Conservation (phyloP, 2,797 vertebrate species). For the Lemur catta region DNA sequence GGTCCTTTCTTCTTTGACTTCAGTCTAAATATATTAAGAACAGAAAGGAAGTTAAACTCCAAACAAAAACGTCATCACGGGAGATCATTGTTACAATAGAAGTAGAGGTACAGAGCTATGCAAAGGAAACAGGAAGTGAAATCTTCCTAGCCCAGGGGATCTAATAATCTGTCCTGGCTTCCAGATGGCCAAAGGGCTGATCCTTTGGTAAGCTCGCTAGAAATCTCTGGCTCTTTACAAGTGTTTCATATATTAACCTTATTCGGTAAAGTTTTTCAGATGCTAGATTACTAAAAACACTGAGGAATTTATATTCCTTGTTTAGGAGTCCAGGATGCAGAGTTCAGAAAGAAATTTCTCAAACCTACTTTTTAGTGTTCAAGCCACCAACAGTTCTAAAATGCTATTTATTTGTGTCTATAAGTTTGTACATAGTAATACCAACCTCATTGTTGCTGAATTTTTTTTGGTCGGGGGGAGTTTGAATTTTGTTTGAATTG, state of each 20-base stretch:
- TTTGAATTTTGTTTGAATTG: constrained; percentile 54
- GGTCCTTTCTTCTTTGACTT: not conserved
- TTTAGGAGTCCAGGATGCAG: not conserved
- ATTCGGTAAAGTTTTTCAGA: constrained; percentile 30
- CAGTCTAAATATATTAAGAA: not conserved
- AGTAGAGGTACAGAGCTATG: constrained; percentile 10
- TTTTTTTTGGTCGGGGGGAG: not conserved
- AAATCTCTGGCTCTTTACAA: not conserved
- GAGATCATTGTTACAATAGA: constrained; percentile 8
- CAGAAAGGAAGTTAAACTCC: not conserved
- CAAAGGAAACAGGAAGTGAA: constrained; percentile 18
- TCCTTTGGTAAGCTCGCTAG: not conserved
- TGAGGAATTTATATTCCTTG: constrained; percentile 6
- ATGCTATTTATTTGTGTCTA: constrained; percentile 70
- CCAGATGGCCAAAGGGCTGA: not conserved
- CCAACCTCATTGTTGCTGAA: constrained; percentile 34
- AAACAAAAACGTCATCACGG: constrained; percentile 34
- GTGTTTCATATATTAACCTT: constrained; percentile 9
- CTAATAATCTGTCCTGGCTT: constrained; percentile 6
- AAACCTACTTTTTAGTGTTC: constrained; percentile 53
- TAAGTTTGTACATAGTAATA: constrained; percentile 72
- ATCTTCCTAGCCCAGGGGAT: not conserved
- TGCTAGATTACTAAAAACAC: constrained; percentile 40
- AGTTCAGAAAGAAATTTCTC: constrained; percentile 41
- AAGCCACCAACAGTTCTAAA: constrained; percentile 52